Evolutionary conservation across 2,797 vertebrate genomes (phyloP).

Genomic region (Neosilurus mollespiculum): DNA sequence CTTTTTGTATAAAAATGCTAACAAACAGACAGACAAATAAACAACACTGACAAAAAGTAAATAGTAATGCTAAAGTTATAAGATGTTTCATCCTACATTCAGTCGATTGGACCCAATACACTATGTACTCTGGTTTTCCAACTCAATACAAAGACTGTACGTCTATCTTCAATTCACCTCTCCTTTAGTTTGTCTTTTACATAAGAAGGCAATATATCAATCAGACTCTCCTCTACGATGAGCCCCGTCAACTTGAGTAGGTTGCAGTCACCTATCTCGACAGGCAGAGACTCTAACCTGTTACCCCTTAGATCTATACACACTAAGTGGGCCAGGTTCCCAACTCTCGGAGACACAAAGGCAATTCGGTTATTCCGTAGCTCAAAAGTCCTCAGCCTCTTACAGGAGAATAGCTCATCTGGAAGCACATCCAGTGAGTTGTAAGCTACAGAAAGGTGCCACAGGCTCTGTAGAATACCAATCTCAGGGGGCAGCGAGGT

Average conservation of each 20-base stretch:
- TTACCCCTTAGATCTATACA: slow-evolving; percentile 85
- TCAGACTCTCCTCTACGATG: slow-evolving; percentile 75
- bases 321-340: slow-evolving; percentile 72
- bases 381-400: slow-evolving; percentile 76
- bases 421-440: slow-evolving; percentile 83
- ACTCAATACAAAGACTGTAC: background rate
- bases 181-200: slow-evolving; percentile 72
- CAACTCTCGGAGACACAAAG: slow-evolving; percentile 73
- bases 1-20: no score
- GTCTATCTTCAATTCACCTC: slow-evolving; percentile 56
- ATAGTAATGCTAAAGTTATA: background rate
- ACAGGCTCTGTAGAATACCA: slow-evolving; percentile 80
- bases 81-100: background rate
- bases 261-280: slow-evolving; percentile 75
- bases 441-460: slow-evolving; percentile 80
- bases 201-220: slow-evolving; percentile 76
- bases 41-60: no score
- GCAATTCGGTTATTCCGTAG: slow-evolving; percentile 79
- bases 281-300: slow-evolving; percentile 77
- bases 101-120: background rate
- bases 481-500: slow-evolving; percentile 78
- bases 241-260: slow-evolving; percentile 72
- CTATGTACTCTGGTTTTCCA: no score
- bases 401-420: slow-evolving; percentile 84
- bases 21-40: no score